phyloP scores from a whole-genome alignment of 2,113 vertebrate species.

The Bungarus multicinctus region DNA sequence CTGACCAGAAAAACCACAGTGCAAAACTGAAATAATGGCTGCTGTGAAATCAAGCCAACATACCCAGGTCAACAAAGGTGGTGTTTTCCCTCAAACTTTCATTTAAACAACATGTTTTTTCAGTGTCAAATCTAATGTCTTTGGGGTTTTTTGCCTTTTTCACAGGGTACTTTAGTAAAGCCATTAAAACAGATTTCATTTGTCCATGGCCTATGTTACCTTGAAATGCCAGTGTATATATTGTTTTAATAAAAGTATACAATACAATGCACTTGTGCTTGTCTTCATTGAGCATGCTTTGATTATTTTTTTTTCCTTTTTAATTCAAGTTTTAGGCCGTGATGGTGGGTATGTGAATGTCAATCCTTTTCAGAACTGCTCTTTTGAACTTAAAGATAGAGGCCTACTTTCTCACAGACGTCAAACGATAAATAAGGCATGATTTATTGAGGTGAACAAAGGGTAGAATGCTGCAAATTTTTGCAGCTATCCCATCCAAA shows the following conservation, averaged over 20 bases:
- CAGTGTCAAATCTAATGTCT: constrained; percentile 27
- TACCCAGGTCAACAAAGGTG: not conserved
- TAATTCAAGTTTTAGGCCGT: not conserved
- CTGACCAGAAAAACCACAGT: not conserved
- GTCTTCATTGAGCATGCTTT: constrained; percentile 29
- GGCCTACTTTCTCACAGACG: not conserved
- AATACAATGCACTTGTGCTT: constrained; percentile 22
- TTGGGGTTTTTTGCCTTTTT: constrained; percentile 31
- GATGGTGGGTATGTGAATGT: not conserved
- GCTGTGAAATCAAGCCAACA: constrained; percentile 7
- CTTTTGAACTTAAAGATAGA: not conserved
- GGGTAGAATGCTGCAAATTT: not conserved
- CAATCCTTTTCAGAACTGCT: not conserved
- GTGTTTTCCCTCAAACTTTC: constrained; percentile 17
- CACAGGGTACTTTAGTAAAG: not conserved
- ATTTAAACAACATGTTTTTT: constrained; percentile 28
- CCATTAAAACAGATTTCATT: not conserved
- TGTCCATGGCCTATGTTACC: constrained; percentile 41
- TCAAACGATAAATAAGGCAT: not conserved
- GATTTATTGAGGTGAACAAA: not conserved
- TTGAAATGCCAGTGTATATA: constrained; percentile 45
- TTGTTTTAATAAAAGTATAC: constrained; percentile 63
- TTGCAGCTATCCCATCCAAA: not conserved
- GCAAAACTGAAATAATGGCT: not conserved
- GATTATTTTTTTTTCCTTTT: not conserved